These are phyloP conservation scores for Eulemur macaco DNA, from an alignment of 2,113 vertebrate species.

Conservation along the genomic window DNA sequence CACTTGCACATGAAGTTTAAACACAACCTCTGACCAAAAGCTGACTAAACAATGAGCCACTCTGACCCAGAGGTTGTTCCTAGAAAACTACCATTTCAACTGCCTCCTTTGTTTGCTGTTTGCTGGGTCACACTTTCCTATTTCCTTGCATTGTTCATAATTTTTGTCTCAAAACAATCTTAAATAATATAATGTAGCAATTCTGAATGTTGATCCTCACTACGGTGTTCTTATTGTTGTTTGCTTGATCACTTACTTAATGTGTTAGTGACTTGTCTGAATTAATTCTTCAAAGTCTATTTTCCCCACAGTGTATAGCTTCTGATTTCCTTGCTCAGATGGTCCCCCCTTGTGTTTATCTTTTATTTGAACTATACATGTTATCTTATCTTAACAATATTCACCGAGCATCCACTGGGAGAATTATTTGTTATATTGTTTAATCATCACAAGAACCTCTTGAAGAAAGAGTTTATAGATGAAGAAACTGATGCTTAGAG, in stretches of 20 bases:
- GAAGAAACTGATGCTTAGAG: background rate
- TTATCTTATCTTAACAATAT: background rate
- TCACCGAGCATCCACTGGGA: background rate
- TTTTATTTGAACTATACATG: background rate
- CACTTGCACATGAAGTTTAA: background rate
- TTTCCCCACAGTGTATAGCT: background rate
- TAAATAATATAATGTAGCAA: background rate
- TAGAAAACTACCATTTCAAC: background rate
- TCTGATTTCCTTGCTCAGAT: background rate
- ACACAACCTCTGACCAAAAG: background rate
- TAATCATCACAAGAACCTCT: background rate
- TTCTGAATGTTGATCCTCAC: background rate
- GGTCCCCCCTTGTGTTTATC: background rate
- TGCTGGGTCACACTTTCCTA: too few species aligned
- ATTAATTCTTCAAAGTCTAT: background rate
- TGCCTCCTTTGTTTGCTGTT: background rate
- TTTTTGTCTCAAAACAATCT: background rate
- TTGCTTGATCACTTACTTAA: background rate
- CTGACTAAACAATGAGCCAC: background rate
- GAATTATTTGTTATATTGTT: background rate
- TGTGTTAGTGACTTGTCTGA: background rate
- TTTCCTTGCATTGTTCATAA: background rate
- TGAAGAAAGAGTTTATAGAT: conserved; percentile 1
- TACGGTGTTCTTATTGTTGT: background rate
- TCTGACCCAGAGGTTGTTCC: background rate